Percentiles rank a stretch among this genome's conserved stretches.
Evolutionary conservation across 2,113 vertebrate species (phyloP).

Genomic region (Ranitomeya variabilis): DNA sequence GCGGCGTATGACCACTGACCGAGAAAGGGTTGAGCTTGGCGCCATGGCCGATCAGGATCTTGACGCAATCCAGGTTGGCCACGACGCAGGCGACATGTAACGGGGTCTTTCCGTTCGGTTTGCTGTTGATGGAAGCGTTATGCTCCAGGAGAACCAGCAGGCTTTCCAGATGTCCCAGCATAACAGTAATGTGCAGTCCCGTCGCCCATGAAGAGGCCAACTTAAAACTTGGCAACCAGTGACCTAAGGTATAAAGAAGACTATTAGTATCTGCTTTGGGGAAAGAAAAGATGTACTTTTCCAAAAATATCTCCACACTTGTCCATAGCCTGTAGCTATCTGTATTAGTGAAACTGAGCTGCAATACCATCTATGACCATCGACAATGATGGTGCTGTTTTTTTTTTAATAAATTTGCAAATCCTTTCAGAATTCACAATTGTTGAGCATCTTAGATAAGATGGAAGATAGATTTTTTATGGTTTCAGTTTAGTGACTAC

Average conservation of each 20-base stretch:
- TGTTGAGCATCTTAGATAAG: too few relatives aligned
- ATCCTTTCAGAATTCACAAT: too few relatives aligned
- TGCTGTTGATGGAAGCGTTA: constrained; percentile 84
- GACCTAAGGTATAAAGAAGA: constrained; percentile 73
- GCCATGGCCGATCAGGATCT: constrained; percentile 80
- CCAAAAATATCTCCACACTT: not conserved
- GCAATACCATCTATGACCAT: too few relatives aligned
- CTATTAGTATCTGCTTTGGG: not conserved
- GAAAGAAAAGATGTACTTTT: not conserved
- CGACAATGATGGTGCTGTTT: too few relatives aligned
- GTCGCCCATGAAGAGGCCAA: constrained; percentile 93
- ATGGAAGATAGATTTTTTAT: too few relatives aligned
- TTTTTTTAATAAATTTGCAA: too few relatives aligned
- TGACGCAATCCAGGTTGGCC: constrained; percentile 80
- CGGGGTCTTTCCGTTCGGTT: constrained; percentile 94
- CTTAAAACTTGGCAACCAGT: constrained; percentile 93
- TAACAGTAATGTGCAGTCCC: constrained; percentile 87
- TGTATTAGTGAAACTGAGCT: too few relatives aligned
- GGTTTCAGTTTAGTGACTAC: too few relatives aligned
- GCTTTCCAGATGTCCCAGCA: constrained; percentile 85
- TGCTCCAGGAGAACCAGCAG: constrained; percentile 81
- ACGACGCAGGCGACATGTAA: constrained; percentile 89
- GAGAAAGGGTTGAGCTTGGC: constrained; percentile 86
- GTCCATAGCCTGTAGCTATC: too few relatives aligned
- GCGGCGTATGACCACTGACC: constrained; percentile 83